phyloP scores from a whole-genome alignment of 2,113 vertebrate species.

The Grallaria varia region DNA sequence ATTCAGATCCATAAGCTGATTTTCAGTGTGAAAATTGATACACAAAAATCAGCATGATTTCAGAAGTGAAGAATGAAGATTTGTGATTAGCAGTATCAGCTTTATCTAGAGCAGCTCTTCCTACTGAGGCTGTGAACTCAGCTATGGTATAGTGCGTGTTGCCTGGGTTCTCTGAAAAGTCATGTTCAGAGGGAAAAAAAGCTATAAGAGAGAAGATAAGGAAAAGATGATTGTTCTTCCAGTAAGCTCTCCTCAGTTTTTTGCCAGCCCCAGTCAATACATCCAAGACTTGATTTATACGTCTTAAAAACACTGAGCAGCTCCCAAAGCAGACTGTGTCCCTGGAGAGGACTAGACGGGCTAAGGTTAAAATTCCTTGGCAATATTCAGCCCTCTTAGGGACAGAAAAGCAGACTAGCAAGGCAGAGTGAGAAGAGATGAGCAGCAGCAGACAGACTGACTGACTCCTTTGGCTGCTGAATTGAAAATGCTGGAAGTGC shows the following conservation, averaged over 20 bases:
- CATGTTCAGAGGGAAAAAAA: background rate
- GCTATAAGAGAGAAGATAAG: background rate
- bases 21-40: background rate
- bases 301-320: conserved; percentile 24
- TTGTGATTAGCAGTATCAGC: background rate
- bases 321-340: conserved; percentile 7
- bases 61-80: background rate
- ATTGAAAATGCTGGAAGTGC: background rate
- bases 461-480: conserved; percentile 17
- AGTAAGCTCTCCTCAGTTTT: background rate
- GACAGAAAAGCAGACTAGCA: conserved; percentile 1
- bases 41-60: background rate
- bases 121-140: background rate
- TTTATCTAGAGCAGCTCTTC: background rate
- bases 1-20: background rate
- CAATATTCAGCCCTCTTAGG: conserved; percentile 5
- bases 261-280: background rate
- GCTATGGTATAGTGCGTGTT: background rate
- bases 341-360: conserved; percentile 16
- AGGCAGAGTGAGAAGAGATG: background rate
- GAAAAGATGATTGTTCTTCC: background rate
- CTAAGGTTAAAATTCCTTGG: conserved; percentile 37
- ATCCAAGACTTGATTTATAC: conserved; percentile 28
- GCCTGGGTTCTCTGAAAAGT: background rate
- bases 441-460: background rate